Evolutionary conservation across 2,113 vertebrate genomes (phyloP), one percentile per base, ranked within the genome.

Genomic region (Bambusicola thoracicus): DNA sequence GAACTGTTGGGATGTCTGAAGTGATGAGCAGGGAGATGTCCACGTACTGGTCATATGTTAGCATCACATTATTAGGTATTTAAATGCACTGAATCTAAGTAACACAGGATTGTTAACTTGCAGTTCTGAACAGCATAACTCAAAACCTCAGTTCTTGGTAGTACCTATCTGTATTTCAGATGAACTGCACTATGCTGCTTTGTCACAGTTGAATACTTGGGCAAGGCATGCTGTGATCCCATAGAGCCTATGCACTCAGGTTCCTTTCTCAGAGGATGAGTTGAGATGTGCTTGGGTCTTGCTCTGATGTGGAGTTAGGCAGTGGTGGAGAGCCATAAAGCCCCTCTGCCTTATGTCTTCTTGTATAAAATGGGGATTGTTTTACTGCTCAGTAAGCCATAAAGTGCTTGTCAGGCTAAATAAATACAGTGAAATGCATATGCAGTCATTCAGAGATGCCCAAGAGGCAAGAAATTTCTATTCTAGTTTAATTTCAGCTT

Each of bases 241-340:
- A 21, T 4, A 0, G 1, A 22, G 16, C 10, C 13, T 7, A 8
- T 4, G 46, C 6, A 13, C 25, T 32, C 10, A 6, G 15, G 2
- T 49, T 85, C 70, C 44, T 73, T 44, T 13, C 53, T 48, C 51
- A 7, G 83, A 36, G 22, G 27, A 27, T 40, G 36, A 61, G 34
- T n/a, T 4, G 14, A 36, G 19, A 10, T 73, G 36, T 43, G 46
- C 61, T 62, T 62, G 55, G n/a, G 15, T 74, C 62, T 67, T 72
- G 10, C 43, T 48, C 34, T 13, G 40, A 9, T 36, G 8, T 1
- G 1, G 48, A 61, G 12, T 11, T 78, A 32, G 21, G 5, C 40
- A 4, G 2, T 13, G 65, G 11, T 68, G 36, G n/a, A 82, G 36
- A 93, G 34, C 5, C 27, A 43, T 32, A 51, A 6, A 61, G 63